phyloP scores from a whole-genome alignment of 2,888 invertebrate species.

The Heliconius hortense region DNA sequence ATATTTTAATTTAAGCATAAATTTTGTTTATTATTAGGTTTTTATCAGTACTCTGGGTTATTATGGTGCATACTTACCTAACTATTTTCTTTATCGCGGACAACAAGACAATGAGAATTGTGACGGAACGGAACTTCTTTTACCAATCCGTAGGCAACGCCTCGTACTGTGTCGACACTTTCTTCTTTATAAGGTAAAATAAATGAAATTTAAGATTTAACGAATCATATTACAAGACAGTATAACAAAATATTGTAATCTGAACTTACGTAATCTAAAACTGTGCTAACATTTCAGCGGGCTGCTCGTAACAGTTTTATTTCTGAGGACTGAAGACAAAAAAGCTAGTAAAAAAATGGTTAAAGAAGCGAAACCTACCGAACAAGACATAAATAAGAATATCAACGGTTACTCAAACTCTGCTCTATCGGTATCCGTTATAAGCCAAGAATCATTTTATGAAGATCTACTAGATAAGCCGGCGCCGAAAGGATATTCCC shows the following conservation, averaged over 20 bases:
- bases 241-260: background rate
- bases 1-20: background rate
- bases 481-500: conserved; percentile 61
- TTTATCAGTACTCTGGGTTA: conserved; percentile 90
- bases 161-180: conserved; percentile 92
- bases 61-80: conserved; percentile 92
- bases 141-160: conserved; percentile 93
- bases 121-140: conserved; percentile 88
- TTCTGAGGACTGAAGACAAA: conserved; percentile 84
- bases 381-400: conserved; percentile 70
- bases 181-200: conserved; percentile 91
- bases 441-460: conserved; percentile 74
- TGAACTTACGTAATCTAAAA: conserved; percentile 1
- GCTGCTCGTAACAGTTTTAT: conserved; percentile 87
- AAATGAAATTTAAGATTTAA: background rate
- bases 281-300: conserved; percentile 79
- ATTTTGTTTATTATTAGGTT: conserved; percentile 70
- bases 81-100: conserved; percentile 90
- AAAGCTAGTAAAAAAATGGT: conserved; percentile 62
- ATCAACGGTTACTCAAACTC: conserved; percentile 74
- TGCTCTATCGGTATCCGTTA: conserved; percentile 68
- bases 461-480: conserved; percentile 71
- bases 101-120: conserved; percentile 86
- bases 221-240: conserved; percentile 4
- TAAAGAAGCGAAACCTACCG: conserved; percentile 46